Percentiles rank a stretch among this genome's conserved stretches.
Conservation (phyloP, 2,113 vertebrate species). For the Clupea harengus region DNA sequence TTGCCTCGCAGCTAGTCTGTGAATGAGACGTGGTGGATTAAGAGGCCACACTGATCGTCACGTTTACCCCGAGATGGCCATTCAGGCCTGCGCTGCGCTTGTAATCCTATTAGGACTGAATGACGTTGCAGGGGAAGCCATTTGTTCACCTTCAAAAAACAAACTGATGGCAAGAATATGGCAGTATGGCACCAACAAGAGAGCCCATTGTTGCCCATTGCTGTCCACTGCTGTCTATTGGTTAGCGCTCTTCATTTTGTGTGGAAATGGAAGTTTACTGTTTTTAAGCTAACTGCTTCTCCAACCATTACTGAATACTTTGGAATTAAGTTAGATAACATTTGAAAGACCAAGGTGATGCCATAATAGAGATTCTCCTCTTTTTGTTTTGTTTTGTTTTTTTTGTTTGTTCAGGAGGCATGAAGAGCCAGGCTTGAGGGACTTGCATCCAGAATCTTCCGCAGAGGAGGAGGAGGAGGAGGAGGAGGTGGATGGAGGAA, state of each 20-base stretch:
- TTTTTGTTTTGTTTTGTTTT: not conserved
- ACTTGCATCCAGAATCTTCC: not conserved
- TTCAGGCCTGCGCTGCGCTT: not conserved
- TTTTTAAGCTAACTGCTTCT: not conserved
- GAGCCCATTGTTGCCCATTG: not conserved
- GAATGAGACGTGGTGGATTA: not conserved
- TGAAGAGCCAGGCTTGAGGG: not conserved
- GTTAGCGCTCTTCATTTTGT: not conserved
- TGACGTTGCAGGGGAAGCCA: not conserved
- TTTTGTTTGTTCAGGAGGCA: not conserved
- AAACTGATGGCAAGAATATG: too few relatives aligned
- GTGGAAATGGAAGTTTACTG: not conserved
- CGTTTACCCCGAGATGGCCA: not conserved
- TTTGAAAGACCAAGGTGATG: not conserved
- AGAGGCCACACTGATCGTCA: not conserved
- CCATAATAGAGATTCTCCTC: not conserved
- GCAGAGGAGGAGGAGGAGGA: constrained; percentile 23
- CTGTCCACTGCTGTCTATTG: not conserved
- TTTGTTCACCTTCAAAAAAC: not conserved
- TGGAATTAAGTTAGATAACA: not conserved
- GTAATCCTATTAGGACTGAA: not conserved
- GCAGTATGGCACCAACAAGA: too few relatives aligned
- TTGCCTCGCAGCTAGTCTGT: not conserved
- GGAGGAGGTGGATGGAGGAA: constrained; percentile 55
- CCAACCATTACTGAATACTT: not conserved